Percentiles rank a stretch among this genome's conserved stretches.
Conservation (phyloP, 2,797 vertebrate species). For the Gymnopithys bicolor region DNA sequence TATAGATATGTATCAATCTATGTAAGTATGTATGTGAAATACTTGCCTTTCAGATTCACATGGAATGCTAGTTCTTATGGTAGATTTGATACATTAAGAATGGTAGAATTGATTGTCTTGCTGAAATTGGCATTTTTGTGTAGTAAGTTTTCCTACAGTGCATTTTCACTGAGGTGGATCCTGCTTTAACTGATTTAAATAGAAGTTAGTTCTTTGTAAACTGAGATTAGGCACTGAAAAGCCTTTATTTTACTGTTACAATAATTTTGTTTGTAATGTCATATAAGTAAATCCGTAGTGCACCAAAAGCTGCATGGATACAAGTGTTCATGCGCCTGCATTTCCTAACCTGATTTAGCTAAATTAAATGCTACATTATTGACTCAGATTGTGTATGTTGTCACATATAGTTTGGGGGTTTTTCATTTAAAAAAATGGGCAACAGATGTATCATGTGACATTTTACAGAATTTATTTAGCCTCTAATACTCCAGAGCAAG, state of each 20-base stretch:
- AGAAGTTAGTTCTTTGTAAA: neutral
- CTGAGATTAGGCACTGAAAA: neutral
- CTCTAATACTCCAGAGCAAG: neutral
- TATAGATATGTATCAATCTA: neutral
- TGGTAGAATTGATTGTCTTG: neutral
- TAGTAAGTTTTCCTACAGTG: neutral
- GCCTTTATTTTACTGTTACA: neutral
- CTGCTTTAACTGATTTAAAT: neutral
- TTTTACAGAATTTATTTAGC: neutral
- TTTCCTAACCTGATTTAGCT: neutral
- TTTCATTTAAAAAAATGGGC: neutral
- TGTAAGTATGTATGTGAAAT: neutral
- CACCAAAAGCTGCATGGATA: neutral
- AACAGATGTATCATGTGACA: neutral
- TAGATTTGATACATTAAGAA: neutral
- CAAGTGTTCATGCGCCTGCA: neutral
- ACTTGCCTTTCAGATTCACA: neutral
- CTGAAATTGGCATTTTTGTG: neutral
- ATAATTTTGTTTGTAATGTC: neutral
- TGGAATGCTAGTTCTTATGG: neutral
- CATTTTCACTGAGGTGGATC: neutral
- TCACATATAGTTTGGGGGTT: neutral
- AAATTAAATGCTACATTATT: neutral
- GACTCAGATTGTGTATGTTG: neutral
- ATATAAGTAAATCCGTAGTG: fast-evolving